Percentiles rank a stretch among this genome's conserved stretches.
phyloP scores from a whole-genome alignment of 2,797 vertebrate genomes.

The Micromesistius poutassou region DNA sequence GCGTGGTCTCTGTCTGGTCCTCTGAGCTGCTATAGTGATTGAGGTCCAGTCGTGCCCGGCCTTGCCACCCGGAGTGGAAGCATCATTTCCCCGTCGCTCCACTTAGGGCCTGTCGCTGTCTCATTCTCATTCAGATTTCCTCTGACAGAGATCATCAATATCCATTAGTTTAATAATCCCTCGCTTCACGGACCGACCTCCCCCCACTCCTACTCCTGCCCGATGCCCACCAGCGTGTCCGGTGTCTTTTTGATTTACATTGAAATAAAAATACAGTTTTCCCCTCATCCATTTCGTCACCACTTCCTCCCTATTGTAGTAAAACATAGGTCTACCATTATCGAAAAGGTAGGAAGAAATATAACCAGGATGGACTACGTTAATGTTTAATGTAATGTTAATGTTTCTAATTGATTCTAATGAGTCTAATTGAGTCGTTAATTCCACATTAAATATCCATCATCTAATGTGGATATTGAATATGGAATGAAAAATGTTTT shows the following conservation, averaged over 20 bases:
- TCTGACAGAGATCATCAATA: conserved; percentile 58
- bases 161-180: conserved; percentile 58
- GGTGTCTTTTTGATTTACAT: neutral
- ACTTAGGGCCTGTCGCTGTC: conserved; percentile 24
- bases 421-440: neutral
- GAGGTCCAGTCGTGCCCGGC: neutral
- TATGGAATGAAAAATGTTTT: neutral
- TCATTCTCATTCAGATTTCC: conserved; percentile 38
- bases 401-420: neutral
- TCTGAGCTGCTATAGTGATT: neutral
- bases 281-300: neutral
- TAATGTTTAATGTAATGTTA: neutral
- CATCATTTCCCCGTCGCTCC: conserved; percentile 18
- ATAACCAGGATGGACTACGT: neutral
- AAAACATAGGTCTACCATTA: neutral
- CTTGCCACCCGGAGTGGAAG: conserved; percentile 4
- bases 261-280: neutral
- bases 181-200: conserved; percentile 26
- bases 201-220: too few relatives aligned
- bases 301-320: neutral
- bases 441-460: neutral
- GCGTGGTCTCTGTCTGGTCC: conserved; percentile 28
- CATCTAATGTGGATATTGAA: too few relatives aligned
- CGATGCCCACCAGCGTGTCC: neutral
- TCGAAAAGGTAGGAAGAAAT: neutral